Base-by-base conservation (phyloP, 2,113 vertebrate species). In the Rhegmatorhina hoffmannsi region DNA sequence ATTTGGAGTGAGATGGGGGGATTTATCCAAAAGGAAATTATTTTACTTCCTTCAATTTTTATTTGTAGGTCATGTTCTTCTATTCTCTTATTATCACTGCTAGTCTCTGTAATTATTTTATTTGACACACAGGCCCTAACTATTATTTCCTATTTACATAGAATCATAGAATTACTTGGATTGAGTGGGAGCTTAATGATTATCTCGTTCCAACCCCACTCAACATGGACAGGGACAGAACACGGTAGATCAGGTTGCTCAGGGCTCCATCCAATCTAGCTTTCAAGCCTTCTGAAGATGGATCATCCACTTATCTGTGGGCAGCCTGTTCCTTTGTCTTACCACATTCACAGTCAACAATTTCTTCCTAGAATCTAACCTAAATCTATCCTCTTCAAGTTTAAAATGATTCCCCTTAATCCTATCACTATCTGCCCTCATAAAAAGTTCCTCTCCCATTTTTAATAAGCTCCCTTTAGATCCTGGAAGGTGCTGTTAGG, bases 211-310 rank as follows among this genome's bases (percentile, higher is more conserved):
- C 44, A 15, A 15, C 17, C 36, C 31, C 43, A 33, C 3, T 25
- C 50, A 33, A 26, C 26, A 33, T 21, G 43, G 67, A 13, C 25
- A 50, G 34, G 31, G 17, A 23, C 31, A 46, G 26, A 23, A 33
- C 4, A 6, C 26, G 52, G 5, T 3, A 26, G 36, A 68, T 15
- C 46, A 36, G 0, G 0, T 16, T 80, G 13, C 9, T 58, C 20
- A 49, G 34, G 67, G 9, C 11, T 73, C 34, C 11, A 26, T 56
- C 34, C 43, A 49, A 4, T 8, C 43, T 34, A 11, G 17, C 11
- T 17, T 23, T 58, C 67, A 64, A 28, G 21, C 33, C 26, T 44
- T 33, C 17, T 18, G 66, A 74, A 31, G 20, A 43, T 5, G 17
- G 24, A 20, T 4, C 8, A 31, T 17, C 11, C 13, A 49, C 29